Conservation (phyloP, 2,113 vertebrate species). For the Lepus europaeus region DNA sequence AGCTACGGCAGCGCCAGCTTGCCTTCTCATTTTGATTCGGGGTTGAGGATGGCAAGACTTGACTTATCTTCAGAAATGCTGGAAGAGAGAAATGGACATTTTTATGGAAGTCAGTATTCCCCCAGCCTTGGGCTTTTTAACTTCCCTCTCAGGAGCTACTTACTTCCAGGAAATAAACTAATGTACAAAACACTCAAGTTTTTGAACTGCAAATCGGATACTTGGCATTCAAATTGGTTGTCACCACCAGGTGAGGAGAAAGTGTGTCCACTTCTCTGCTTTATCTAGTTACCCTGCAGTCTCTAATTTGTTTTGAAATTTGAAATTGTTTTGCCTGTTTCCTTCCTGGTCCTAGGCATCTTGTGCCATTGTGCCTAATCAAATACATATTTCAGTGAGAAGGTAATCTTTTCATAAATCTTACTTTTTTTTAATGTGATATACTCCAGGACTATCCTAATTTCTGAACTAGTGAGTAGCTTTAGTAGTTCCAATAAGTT, state of each 20-base stretch:
- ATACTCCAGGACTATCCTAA: not conserved
- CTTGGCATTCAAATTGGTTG: not conserved
- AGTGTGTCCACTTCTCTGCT: not conserved
- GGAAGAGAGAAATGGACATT: not conserved
- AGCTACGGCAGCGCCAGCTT: too few species aligned
- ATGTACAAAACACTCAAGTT: not conserved
- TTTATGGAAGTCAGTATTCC: not conserved
- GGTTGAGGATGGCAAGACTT: not conserved
- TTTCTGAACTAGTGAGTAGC: conserved; percentile 1
- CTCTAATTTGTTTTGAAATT: not conserved
- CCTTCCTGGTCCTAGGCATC: not conserved
- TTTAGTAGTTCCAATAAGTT: conserved; percentile 5
- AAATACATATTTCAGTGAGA: not conserved
- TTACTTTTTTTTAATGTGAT: not conserved
- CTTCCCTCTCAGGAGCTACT: not conserved
- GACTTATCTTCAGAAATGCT: not conserved
- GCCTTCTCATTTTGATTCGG: not conserved
- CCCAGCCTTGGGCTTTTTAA: not conserved
- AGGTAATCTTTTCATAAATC: not conserved
- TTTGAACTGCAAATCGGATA: not conserved
- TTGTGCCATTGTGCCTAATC: not conserved
- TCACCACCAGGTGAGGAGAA: not conserved
- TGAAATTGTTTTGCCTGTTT: not conserved
- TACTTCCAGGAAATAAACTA: not conserved
- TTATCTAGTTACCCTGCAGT: not conserved